Evolutionary conservation across 2,113 vertebrate species (phyloP).

Genomic region (Heterochromis multidens): DNA sequence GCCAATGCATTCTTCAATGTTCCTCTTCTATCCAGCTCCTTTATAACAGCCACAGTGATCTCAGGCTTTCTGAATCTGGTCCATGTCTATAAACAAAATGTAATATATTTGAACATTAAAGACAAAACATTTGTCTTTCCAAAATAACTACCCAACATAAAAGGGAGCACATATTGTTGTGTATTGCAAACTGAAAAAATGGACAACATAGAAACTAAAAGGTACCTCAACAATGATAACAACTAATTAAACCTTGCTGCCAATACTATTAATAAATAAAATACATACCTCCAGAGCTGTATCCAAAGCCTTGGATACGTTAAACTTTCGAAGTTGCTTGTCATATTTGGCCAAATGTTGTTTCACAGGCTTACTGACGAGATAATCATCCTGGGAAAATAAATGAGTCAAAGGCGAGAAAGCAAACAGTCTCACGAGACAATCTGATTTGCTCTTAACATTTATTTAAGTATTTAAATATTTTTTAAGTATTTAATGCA

Average conservation of each 20-base stretch:
- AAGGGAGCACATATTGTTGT: neutral
- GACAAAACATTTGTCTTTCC: neutral
- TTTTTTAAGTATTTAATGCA: no score
- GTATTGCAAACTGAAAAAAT: neutral
- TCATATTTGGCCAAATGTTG: slow-evolving; percentile 87
- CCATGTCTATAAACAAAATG: slow-evolving; percentile 67
- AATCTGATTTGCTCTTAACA: neutral
- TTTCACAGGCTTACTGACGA: slow-evolving; percentile 85
- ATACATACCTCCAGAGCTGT: slow-evolving; percentile 82
- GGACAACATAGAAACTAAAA: neutral
- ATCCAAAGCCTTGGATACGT: slow-evolving; percentile 91
- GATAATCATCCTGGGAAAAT: slow-evolving; percentile 84
- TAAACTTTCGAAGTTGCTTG: slow-evolving; percentile 86
- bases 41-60: slow-evolving; percentile 88
- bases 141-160: neutral
- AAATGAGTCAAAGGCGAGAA: neutral
- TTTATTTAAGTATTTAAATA: no score
- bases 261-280: neutral
- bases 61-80: slow-evolving; percentile 81
- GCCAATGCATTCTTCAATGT: slow-evolving; percentile 93
- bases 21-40: slow-evolving; percentile 91
- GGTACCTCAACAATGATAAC: neutral
- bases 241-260: no score
- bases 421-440: neutral
- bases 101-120: neutral